Percentiles rank a stretch among this genome's conserved stretches.
Conservation (phyloP, 37 sponge, comb jelly and placozoan species). For the Axinella damicornis region DNA sequence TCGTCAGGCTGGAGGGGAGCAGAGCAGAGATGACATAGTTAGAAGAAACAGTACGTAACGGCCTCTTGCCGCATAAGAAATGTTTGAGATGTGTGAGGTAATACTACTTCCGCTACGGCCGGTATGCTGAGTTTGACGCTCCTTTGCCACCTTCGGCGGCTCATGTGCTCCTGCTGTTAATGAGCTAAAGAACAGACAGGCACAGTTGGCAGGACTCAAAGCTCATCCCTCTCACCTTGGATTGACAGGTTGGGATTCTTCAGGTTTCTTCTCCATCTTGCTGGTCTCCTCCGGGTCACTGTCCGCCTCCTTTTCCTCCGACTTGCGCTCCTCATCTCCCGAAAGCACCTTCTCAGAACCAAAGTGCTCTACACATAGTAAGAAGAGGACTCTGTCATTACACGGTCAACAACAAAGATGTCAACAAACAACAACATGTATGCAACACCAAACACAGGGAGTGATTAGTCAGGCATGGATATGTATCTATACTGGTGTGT, state of each 20-base stretch:
- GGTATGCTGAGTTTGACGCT: no score
- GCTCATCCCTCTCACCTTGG: background rate
- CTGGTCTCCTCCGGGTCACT: slow-evolving; percentile 30
- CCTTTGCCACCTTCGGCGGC: no score
- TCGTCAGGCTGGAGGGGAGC: background rate
- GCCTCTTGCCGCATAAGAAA: no score
- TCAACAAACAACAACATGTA: background rate
- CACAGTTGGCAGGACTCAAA: no score
- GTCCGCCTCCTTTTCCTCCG: slow-evolving; percentile 27
- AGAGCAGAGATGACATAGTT: background rate
- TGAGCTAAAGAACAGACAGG: no score
- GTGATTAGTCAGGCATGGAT: no score
- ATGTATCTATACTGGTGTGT: background rate
- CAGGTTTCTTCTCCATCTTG: background rate
- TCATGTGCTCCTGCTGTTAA: no score
- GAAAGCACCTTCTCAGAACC: slow-evolving; percentile 41
- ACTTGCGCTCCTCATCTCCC: slow-evolving; percentile 49
- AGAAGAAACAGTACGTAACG: no score
- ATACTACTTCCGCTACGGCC: no score
- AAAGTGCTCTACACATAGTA: slow-evolving; percentile 43
- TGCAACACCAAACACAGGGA: background rate
- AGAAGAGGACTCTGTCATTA: background rate
- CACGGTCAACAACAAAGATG: no score
- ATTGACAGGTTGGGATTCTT: background rate
- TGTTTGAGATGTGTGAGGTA: no score